These are phyloP conservation scores for Spodoptera frugiperda DNA, from an alignment of 1,140 invertebrate genomes.

Conservation along the genomic window DNA sequence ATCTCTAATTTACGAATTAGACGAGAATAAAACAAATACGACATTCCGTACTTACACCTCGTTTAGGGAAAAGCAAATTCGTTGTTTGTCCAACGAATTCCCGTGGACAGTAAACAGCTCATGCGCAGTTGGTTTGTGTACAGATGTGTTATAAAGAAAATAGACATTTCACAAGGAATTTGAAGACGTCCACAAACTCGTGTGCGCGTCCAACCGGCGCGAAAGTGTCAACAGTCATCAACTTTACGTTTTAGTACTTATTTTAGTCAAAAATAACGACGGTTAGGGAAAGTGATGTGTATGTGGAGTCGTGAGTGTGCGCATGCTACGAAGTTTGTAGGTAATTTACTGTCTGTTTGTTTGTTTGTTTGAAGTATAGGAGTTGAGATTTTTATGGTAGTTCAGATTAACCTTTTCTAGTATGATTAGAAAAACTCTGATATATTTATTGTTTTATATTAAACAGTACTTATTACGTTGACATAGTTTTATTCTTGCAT, in stretches of 20 bases:
- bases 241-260: neutral
- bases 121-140: conserved; percentile 7
- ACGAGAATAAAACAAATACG: neutral
- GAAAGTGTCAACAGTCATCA: conserved; percentile 24
- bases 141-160: conserved; percentile 23
- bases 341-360: too few species aligned
- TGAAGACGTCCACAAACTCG: conserved; percentile 35
- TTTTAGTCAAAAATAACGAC: neutral
- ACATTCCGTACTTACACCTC: too few species aligned
- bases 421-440: too few species aligned
- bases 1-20: too few species aligned
- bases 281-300: conserved; percentile 60
- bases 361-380: too few species aligned
- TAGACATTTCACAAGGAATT: conserved; percentile 28
- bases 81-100: conserved; percentile 26
- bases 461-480: too few species aligned
- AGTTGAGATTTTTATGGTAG: too few species aligned
- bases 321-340: too few species aligned
- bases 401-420: too few species aligned
- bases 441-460: too few species aligned
- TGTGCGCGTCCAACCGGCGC: neutral
- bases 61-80: conserved; percentile 13
- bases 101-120: neutral
- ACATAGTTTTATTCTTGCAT: too few species aligned
- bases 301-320: conserved; percentile 54